Conservation (phyloP, 2,113 vertebrate genomes). For the Ammodramus savannarum region DNA sequence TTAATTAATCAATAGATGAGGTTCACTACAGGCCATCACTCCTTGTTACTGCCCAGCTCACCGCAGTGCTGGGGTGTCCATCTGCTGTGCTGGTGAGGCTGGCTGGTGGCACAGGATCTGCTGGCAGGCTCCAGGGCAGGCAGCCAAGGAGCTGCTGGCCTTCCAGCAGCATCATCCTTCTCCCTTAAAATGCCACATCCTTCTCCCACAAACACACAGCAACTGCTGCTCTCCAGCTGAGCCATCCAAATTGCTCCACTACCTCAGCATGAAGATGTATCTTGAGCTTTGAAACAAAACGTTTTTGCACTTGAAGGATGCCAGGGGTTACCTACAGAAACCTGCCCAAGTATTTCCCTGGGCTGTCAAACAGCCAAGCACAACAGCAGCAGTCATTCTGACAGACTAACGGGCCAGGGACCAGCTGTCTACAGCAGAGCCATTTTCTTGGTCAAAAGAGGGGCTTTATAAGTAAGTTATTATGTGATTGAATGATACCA, state of each 20-base stretch:
- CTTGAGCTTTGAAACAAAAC: not conserved
- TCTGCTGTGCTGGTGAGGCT: not conserved
- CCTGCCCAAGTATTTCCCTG: not conserved
- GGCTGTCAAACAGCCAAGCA: not conserved
- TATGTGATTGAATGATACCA: not conserved
- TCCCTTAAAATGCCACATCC: not conserved
- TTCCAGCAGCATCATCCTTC: not conserved
- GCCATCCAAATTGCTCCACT: not conserved
- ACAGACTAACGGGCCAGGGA: not conserved
- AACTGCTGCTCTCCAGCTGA: not conserved
- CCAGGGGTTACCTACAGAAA: not conserved
- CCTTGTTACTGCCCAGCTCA: not conserved
- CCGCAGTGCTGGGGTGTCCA: not conserved
- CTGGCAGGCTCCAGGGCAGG: constrained; percentile 7
- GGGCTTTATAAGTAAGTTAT: not conserved
- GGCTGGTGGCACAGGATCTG: not conserved
- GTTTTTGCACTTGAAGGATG: rapidly evolving
- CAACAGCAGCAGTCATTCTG: not conserved
- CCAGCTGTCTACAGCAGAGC: not conserved
- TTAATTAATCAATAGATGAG: not conserved
- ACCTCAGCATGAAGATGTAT: not conserved
- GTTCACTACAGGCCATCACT: not conserved
- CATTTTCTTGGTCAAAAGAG: not conserved
- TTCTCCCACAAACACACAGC: not conserved
- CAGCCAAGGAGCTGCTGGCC: constrained; percentile 31